A percentile compares a stretch with the other conserved stretches of the same genome.
phyloP scores from a whole-genome alignment of 1,140 invertebrate genomes.

The Alviniconcha marisindica region DNA sequence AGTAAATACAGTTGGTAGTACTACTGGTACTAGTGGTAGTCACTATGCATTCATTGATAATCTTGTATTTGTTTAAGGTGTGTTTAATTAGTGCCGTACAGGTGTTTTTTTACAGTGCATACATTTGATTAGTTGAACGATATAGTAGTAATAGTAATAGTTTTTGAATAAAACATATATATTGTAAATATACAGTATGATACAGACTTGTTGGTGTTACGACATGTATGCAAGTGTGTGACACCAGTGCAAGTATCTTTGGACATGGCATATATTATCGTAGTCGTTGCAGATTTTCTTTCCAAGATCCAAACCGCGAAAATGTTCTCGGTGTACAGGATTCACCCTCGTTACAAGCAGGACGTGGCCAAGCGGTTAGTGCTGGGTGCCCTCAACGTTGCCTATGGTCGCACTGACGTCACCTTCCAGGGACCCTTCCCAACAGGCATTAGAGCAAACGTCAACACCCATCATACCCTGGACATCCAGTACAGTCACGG shows the following conservation, averaged over 20 bases:
- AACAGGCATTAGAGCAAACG: constrained; percentile 3
- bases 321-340: constrained; percentile 37
- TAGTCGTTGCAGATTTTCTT: background rate
- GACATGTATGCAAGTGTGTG: background rate
- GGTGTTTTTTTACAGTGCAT: no score
- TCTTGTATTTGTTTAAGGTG: no score
- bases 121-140: no score
- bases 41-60: no score
- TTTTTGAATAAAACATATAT: background rate
- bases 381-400: constrained; percentile 49
- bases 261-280: background rate
- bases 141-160: no score
- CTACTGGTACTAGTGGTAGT: no score
- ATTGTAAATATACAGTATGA: background rate
- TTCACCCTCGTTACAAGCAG: constrained; percentile 61
- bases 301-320: background rate
- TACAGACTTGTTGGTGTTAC: background rate
- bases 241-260: background rate
- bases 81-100: no score
- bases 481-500: constrained; percentile 44
- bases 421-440: constrained; percentile 45
- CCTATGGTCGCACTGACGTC: constrained; percentile 43
- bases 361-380: constrained; percentile 56
- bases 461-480: constrained; percentile 22
- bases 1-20: no score